Evolutionary conservation across 2,888 invertebrate species (phyloP), one percentile per base, ranked within the genome.

Genomic region (Dryomyza anilis): DNA sequence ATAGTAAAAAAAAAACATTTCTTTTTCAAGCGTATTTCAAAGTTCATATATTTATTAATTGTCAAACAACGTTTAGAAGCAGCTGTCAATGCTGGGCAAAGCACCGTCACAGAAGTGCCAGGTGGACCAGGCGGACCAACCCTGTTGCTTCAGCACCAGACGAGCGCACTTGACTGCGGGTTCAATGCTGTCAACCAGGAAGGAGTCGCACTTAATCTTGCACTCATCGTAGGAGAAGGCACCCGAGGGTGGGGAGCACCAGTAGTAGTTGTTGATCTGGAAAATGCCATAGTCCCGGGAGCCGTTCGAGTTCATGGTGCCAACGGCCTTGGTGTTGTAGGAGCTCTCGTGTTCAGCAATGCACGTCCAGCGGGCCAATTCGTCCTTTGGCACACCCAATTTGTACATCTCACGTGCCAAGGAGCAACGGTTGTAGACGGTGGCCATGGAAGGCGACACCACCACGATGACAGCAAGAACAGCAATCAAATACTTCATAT

Each of bases 241-340:
- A 16, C 70, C 67, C 21, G 62, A 64, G 3, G 64, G 33, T 23
- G 67, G 66, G 1, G 67, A 50, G 43, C 77, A 78, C 77, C 78
- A 78, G 59, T 72, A 76, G 25, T 67, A 67, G 60, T 76, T 70
- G 67, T 78, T 78, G 30, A 78, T 74, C 68, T 76, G 76, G 64
- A 76, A 75, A 21, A 77, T 69, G 48, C 76, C 77, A 43, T 70
- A 81, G 67, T 82, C 81, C 23, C 69, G 70, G 23, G 77, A 75
- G 0, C 86, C 85, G 69, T 86, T 83, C 1, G 67, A 69, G 73
- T 86, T 85, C 0, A 77, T 69, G 5, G 72, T 77, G 1, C 85
- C 84, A n/a, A 81, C 74, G 3, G 78, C 81, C 33, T 80, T 69
- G 0, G 85, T 84, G 16, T 81, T 78, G n/a, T 82, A 73, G 4